Evolutionary conservation across 2,113 vertebrate species (phyloP).

Genomic region (Petromus typicus): DNA sequence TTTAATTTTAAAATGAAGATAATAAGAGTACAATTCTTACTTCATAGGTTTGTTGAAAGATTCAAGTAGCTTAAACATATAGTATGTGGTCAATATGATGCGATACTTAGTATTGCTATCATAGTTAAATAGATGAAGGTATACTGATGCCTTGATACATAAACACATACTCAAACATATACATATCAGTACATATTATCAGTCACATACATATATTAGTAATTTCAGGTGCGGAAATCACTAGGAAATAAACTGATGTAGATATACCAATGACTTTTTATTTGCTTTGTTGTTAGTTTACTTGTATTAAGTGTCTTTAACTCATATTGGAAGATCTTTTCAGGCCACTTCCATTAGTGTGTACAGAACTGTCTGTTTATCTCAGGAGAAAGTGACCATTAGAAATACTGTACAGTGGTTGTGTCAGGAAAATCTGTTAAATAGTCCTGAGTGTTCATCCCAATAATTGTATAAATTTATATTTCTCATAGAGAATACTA

Average conservation of each 20-base stretch:
- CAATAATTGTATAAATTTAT: slow-evolving; percentile 45
- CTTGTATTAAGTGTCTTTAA: slow-evolving; percentile 38
- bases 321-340: slow-evolving; percentile 32
- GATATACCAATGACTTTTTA: not conserved
- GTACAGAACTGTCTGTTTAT: slow-evolving; percentile 29
- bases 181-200: not conserved
- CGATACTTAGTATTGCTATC: not conserved
- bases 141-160: not conserved
- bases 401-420: not conserved
- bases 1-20: slow-evolving; percentile 22
- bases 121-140: not conserved
- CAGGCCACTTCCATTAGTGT: slow-evolving; percentile 43
- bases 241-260: not conserved
- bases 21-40: not conserved
- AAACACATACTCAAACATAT: too few species aligned
- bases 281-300: not conserved
- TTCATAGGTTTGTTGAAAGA: not conserved
- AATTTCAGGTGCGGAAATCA: not conserved
- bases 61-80: not conserved
- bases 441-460: slow-evolving; percentile 11
- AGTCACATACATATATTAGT: not conserved
- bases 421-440: slow-evolving; percentile 59
- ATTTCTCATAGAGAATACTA: slow-evolving; percentile 28
- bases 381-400: slow-evolving; percentile 39
- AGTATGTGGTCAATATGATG: not conserved